Base-by-base conservation (phyloP, 2,888 invertebrate species). In the Liodrosophila aerea region DNA sequence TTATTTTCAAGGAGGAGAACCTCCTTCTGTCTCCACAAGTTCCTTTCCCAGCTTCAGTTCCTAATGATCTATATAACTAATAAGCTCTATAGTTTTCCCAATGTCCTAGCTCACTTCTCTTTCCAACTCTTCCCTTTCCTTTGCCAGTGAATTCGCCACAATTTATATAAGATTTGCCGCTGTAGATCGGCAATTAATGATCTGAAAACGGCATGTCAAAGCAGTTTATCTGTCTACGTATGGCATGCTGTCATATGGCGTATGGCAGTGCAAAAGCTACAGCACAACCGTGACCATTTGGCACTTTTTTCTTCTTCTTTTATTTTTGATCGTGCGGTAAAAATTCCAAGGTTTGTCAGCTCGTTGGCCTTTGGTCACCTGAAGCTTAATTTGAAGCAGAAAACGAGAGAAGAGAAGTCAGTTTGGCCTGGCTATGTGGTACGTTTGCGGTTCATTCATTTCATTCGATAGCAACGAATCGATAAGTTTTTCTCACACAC, bases 281-380 rank as follows among this genome's bases (percentile, higher is more conserved):
- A 7, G 12, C 12, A 36, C 22, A 49, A 62, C 56, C 73, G 69
- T 69, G 69, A 66, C 72, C 69, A 51, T 65, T 66, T 62, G 72
- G 68, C 67, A 62, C 67, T 62, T 22, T n/a, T n/a, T n/a, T n/a
- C n/a, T n/a, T n/a, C n/a, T n/a, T n/a, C n/a, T n/a, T n/a, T n/a
- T n/a, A n/a, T n/a, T n/a, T 22, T 57, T 40, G 68, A 70, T 70
- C 70, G 70, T 71, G 70, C 58, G 64, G 64, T 60, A 29, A 29
- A 63, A 70, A 80, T 78, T 74, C 85, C 74, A 57, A 69, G 85
- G 77, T 75, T 80, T 87, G 87, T 87, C 88, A 88, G 87, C 85
- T 86, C 73, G 87, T 88, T 87, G 88, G 87, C 87, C 87, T 83
- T 76, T 87, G 87, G 81, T 86, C 88, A 87, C 88, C 87, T 83